Evolutionary conservation across 2,113 vertebrate species (phyloP), one percentile per base, ranked within the genome.

Genomic region (Cinclus mexicanus): DNA sequence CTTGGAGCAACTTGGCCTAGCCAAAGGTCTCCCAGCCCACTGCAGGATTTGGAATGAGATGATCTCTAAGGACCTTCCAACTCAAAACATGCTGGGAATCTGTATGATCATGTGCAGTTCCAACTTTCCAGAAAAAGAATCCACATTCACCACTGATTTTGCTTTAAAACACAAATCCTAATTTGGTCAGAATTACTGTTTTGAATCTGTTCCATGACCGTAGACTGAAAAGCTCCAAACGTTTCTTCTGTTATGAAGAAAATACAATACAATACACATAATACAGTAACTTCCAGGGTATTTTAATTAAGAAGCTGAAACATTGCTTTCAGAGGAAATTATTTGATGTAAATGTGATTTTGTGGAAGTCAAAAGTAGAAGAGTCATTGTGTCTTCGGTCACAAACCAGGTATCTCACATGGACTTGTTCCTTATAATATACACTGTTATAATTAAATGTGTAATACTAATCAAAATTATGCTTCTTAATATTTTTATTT

Each of bases 381-480:
- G 46, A 49, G 11, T 55, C 6, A 15, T 44, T 19, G 7, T 31
- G 25, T 39, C 23, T 59, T 29, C 33, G 5, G 9, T 72, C 9
- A 5, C 53, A 9, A 25, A 29, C 64, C 67, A 7, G 0, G 0
- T 41, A 26, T 15, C 37, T 77, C 28, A 3, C 21, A 1, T 18
- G 1, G 55, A n/a, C 31, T 47, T 47, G 18, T 59, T 57, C 29
- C 24, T 37, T 47, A 18, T 11, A 72, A 28, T 42, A 7, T 3
- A 7, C 0, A 2, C 14, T 53, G 18, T 35, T 33, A 11, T 16
- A 41, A 52, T 14, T 18, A 26, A 52, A 53, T 20, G 29, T 33
- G 2, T 46, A 35, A 41, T 1, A 1, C 20, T 67, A 28, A 81
- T 46, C 55, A 42, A 61, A 83, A 29, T n/a, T 5, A 12, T 76